Percentiles rank a stretch among this genome's conserved stretches.
Evolutionary conservation across 2,113 vertebrate genomes (phyloP).

Genomic region (Alectura lathami): DNA sequence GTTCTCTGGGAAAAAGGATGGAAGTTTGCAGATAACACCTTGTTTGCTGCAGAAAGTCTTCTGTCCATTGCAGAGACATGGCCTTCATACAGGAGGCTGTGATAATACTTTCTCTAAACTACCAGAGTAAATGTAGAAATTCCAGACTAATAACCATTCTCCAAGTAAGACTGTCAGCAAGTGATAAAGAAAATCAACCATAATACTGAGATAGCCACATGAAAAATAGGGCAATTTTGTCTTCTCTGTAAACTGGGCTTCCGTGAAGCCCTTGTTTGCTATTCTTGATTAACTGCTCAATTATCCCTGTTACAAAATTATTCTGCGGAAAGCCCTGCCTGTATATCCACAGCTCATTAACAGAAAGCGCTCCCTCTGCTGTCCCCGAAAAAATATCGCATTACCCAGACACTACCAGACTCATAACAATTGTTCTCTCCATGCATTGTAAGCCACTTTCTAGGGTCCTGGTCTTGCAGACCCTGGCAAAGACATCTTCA

Average conservation of each 20-base stretch:
- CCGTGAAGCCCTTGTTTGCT: slow-evolving; percentile 59
- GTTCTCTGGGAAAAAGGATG: background rate
- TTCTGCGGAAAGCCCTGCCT: slow-evolving; percentile 29
- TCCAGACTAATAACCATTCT: slow-evolving; percentile 55
- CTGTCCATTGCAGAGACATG: background rate
- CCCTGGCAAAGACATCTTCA: background rate
- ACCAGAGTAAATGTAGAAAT: slow-evolving; percentile 51
- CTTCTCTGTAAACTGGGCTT: slow-evolving; percentile 56
- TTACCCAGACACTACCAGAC: background rate
- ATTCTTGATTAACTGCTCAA: slow-evolving; percentile 69
- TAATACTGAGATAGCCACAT: slow-evolving; percentile 56
- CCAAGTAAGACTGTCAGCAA: slow-evolving; percentile 37
- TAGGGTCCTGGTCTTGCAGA: background rate
- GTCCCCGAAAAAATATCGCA: background rate
- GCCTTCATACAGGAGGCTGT: background rate
- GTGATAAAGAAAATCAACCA: slow-evolving; percentile 60
- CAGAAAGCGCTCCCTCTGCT: slow-evolving; percentile 30
- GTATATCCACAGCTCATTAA: slow-evolving; percentile 32
- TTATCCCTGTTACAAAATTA: slow-evolving; percentile 55
- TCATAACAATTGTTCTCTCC: background rate
- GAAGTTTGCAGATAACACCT: background rate
- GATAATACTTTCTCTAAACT: slow-evolving; percentile 30
- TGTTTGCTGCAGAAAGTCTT: background rate
- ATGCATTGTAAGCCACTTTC: background rate
- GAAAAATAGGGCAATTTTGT: slow-evolving; percentile 72